Evolutionary conservation across 2,797 vertebrate species (phyloP).

Genomic region (Scolopax bukidnonensis): DNA sequence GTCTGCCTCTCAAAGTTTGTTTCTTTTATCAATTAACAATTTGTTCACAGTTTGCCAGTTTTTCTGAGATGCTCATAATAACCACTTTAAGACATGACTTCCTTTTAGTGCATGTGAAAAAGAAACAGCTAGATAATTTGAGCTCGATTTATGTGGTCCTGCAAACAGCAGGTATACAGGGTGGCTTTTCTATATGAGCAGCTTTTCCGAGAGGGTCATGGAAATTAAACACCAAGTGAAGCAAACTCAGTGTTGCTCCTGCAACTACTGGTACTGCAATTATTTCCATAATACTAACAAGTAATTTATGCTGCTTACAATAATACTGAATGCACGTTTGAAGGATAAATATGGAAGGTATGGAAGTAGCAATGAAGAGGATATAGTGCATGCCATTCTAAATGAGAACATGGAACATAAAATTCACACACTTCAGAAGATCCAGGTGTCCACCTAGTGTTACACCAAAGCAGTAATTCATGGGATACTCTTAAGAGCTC

Average conservation of each 20-base stretch:
- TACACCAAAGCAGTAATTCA: constrained; percentile 6
- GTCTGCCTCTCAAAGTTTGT: neutral
- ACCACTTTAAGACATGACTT: neutral
- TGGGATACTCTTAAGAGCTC: neutral
- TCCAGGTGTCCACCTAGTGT: constrained; percentile 53
- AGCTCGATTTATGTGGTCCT: neutral
- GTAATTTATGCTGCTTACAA: neutral
- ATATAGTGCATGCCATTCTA: neutral
- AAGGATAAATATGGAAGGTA: neutral
- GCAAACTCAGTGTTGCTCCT: neutral
- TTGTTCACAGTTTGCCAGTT: neutral
- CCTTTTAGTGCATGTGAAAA: neutral
- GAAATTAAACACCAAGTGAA: neutral
- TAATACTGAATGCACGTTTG: neutral
- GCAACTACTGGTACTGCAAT: neutral
- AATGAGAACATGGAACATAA: neutral
- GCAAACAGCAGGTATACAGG: neutral
- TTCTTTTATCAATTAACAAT: neutral
- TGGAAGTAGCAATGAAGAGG: neutral
- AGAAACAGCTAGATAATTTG: neutral
- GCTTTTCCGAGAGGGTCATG: neutral
- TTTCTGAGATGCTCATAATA: neutral
- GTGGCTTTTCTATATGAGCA: neutral
- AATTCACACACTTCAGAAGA: constrained; percentile 33
- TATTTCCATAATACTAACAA: neutral